These are phyloP conservation scores for Drosophila mayaguana DNA, from an alignment of 2,888 invertebrate genomes.

Conservation along the genomic window DNA sequence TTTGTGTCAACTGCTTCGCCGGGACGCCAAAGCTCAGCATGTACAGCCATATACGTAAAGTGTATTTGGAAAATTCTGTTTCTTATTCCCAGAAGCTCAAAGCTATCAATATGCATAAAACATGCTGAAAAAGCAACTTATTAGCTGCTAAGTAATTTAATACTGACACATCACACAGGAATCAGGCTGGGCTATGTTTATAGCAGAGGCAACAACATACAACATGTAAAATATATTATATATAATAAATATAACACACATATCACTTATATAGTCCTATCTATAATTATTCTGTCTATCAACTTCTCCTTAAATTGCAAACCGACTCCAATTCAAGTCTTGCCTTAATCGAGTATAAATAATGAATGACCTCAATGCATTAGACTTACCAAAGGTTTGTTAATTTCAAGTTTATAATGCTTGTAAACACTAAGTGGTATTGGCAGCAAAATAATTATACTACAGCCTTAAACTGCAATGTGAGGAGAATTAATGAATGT, in stretches of 20 bases:
- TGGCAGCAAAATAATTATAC: constrained; percentile 39
- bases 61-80: neutral
- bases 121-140: neutral
- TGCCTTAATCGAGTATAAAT: neutral
- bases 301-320: neutral
- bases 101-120: neutral
- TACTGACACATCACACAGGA: neutral
- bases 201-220: too few relatives aligned
- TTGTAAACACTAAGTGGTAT: constrained; percentile 22
- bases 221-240: neutral
- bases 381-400: neutral
- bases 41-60: neutral
- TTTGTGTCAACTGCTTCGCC: constrained; percentile 36
- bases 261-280: too few relatives aligned
- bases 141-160: neutral
- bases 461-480: constrained; percentile 40
- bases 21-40: neutral
- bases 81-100: neutral
- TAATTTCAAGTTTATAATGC: neutral
- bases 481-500: constrained; percentile 66
- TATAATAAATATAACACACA: neutral
- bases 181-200: neutral
- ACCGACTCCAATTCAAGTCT: neutral
- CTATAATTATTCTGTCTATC: neutral
- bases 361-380: neutral